phyloP scores from a whole-genome alignment of 2,113 vertebrate genomes.

The Mungos mungo region DNA sequence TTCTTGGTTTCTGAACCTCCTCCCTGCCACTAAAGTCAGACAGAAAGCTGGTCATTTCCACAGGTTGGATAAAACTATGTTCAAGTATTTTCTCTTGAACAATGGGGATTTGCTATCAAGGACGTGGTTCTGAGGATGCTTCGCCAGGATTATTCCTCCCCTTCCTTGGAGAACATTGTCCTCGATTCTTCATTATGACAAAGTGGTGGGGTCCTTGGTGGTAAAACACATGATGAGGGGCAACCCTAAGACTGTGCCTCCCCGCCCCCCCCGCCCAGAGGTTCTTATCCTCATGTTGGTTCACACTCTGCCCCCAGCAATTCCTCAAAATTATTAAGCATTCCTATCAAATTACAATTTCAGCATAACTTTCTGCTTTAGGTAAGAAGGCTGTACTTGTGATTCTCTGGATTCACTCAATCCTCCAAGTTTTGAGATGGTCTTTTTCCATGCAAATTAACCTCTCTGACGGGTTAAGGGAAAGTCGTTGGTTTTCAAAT shows the following conservation, averaged over 20 bases:
- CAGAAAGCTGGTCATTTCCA: not conserved
- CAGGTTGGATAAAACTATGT: not conserved
- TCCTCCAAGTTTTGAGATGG: not conserved
- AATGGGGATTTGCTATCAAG: not conserved
- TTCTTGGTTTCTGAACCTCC: not conserved
- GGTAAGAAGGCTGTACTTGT: not conserved
- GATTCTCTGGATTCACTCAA: not conserved
- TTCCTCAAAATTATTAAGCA: not conserved
- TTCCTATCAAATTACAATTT: not conserved
- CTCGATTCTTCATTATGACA: not conserved
- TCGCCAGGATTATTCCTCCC: not conserved
- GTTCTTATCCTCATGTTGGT: not conserved
- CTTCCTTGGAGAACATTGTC: not conserved
- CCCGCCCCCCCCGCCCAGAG: rapidly evolving
- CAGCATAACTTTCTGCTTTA: not conserved
- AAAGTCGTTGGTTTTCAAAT: not conserved
- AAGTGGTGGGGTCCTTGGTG: not conserved
- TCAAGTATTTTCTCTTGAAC: not conserved
- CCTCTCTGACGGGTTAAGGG: not conserved
- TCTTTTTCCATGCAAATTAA: not conserved
- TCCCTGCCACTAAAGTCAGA: not conserved
- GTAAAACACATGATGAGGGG: not conserved
- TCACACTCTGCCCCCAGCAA: not conserved
- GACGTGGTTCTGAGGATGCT: not conserved
- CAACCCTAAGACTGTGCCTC: not conserved